Evolutionary conservation across 2,888 invertebrate genomes (phyloP), one percentile per base, ranked within the genome.

Genomic region (Tortricodes alternella): DNA sequence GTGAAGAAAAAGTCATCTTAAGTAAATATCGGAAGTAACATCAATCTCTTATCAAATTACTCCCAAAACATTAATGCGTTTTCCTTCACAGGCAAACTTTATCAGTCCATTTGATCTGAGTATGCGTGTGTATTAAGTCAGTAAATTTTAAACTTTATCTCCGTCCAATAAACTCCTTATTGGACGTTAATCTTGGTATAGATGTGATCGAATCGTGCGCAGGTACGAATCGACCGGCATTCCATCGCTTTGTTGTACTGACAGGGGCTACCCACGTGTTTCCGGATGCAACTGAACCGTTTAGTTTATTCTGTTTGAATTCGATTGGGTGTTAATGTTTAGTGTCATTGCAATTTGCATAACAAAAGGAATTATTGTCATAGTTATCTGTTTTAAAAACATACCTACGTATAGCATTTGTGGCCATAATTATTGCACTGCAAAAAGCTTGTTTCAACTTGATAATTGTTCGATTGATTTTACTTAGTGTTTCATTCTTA

Each of bases 201-300:
- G 29, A 43, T 44, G 21, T 34, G 52, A 43, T 46, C 49, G 48
- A 51, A 53, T 51, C 29, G 18, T 41, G 53, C 71, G 73, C 83
- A 83, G 83, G 83, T 85, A 83, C 74, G 69, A 73, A 72, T 68
- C 70, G 71, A 65, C 67, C 73, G 79, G 78, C 85, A 88, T 88
- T 86, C 87, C 78, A 69, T 62, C 59, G 76, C 78, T 85, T 86
- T 87, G 86, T 86, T 79, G 74, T 68, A 65, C 57, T 60, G 66
- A 70, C 67, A 69, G 66, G 66, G 65, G 67, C 72, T 67, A 64
- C 88, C 88, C 80, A 88, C 88, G 67, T 83, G 76, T 76, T 83
- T 88, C 88, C 89, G 88, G 88, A 76, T 74, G 71, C 71, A 70
- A 69, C 73, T 76, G 73, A 75, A 71, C 70, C 68, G 63, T 64